Conservation (phyloP, 2,797 vertebrate species). For the Rhinophrynus dorsalis region DNA sequence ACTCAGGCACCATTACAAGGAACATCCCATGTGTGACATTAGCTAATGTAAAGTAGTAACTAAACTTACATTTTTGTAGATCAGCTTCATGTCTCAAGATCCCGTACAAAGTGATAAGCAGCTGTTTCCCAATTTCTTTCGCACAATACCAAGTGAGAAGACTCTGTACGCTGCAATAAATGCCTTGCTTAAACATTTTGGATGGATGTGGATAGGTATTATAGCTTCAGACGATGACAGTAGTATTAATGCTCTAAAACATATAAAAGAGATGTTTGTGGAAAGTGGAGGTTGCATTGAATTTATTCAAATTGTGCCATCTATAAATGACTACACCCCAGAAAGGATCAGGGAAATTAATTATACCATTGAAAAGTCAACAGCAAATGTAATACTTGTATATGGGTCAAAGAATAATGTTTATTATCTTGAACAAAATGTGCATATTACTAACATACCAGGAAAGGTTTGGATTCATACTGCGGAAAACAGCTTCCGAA, state of each 20-base stretch:
- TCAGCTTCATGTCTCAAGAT: slow-evolving; percentile 39
- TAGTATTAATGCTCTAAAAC: slow-evolving; percentile 26
- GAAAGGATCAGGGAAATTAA: slow-evolving; percentile 27
- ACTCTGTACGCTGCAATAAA: slow-evolving; percentile 20
- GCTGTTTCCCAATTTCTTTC: slow-evolving; percentile 31
- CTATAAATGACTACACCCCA: slow-evolving; percentile 22
- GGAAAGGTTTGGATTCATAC: slow-evolving; percentile 37
- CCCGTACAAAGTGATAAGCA: slow-evolving; percentile 32
- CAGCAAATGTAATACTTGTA: slow-evolving; percentile 29
- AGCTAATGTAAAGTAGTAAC: too few relatives aligned
- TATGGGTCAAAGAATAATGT: slow-evolving; percentile 40
- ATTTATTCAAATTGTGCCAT: slow-evolving; percentile 26
- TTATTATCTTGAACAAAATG: slow-evolving; percentile 35
- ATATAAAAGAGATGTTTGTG: slow-evolving; percentile 31
- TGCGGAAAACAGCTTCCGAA: slow-evolving; percentile 32
- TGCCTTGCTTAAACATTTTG: slow-evolving; percentile 28
- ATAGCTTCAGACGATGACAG: slow-evolving; percentile 33
- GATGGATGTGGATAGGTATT: slow-evolving; percentile 34
- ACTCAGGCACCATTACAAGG: too few relatives aligned
- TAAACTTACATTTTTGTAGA: slow-evolving; percentile 1
- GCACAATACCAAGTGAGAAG: slow-evolving; percentile 29
- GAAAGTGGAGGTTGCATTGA: slow-evolving; percentile 37
- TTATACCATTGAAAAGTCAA: neutral
- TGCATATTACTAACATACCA: slow-evolving; percentile 15
- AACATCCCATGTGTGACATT: too few relatives aligned